phyloP scores from a whole-genome alignment of 2,113 vertebrate species.

The Labrus mixtus region DNA sequence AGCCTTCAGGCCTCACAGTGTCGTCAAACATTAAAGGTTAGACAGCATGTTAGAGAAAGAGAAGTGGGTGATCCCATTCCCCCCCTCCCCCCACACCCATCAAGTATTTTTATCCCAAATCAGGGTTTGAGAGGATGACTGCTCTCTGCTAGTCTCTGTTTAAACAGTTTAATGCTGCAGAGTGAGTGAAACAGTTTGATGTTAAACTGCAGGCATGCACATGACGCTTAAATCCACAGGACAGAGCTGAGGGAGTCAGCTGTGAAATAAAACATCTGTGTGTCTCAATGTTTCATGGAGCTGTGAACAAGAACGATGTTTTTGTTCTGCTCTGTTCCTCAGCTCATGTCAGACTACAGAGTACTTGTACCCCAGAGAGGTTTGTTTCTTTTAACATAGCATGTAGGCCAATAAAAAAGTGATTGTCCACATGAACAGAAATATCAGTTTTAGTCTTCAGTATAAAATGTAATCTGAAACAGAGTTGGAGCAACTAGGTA shows the following conservation, averaged over 20 bases:
- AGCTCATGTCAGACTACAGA: not conserved
- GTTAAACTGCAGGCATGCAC: not conserved
- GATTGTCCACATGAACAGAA: not conserved
- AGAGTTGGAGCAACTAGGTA: no score
- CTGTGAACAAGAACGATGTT: not conserved
- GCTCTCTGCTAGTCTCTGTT: not conserved
- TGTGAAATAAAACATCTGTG: conserved; percentile 15
- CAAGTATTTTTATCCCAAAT: conserved; percentile 25
- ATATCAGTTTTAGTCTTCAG: no score
- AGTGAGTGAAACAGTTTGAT: not conserved
- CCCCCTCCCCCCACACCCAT: not conserved
- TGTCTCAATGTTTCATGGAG: conserved; percentile 32
- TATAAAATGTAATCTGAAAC: no score
- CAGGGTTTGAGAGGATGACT: not conserved
- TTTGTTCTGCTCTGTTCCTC: not conserved
- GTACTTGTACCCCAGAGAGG: not conserved
- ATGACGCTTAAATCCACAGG: not conserved
- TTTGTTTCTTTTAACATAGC: not conserved
- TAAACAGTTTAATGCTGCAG: not conserved
- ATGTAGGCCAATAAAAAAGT: not conserved
- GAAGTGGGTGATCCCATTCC: not conserved
- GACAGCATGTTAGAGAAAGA: conserved; percentile 30
- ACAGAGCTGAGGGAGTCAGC: not conserved
- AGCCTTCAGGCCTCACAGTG: conserved; percentile 36
- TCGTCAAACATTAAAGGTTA: conserved; percentile 67